Conservation (phyloP, 2,888 invertebrate species). For the Neelides folsomi region DNA sequence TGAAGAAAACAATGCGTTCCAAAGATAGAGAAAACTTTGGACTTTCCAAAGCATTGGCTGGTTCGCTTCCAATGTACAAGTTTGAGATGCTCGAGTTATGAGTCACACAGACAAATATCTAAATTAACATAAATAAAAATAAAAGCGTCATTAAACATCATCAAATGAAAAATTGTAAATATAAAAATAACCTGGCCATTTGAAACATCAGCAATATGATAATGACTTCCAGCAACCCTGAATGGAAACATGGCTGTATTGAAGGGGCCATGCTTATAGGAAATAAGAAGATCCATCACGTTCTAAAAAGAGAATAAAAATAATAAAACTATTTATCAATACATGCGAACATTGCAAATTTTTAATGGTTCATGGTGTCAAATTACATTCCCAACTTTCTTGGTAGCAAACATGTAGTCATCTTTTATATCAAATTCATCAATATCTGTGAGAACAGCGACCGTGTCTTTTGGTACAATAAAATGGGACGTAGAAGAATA, state of each 20-base stretch:
- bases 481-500: slow-evolving; percentile 37
- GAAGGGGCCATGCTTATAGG: slow-evolving; percentile 58
- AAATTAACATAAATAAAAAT: slow-evolving; percentile 31
- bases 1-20: slow-evolving; percentile 66
- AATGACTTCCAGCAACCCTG: slow-evolving; percentile 51
- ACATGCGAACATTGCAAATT: not conserved
- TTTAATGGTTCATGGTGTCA: not conserved
- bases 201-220: slow-evolving; percentile 71
- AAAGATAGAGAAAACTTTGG: slow-evolving; percentile 64
- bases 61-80: slow-evolving; percentile 59
- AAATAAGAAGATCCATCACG: slow-evolving; percentile 54
- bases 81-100: slow-evolving; percentile 59
- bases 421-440: slow-evolving; percentile 70
- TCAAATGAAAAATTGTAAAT: slow-evolving; percentile 71
- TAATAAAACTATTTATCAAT: not conserved
- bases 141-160: slow-evolving; percentile 41
- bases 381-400: slow-evolving; percentile 50
- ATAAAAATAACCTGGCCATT: slow-evolving; percentile 55
- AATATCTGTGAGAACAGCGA: slow-evolving; percentile 51
- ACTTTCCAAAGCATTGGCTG: slow-evolving; percentile 41
- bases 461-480: slow-evolving; percentile 34
- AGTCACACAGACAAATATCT: slow-evolving; percentile 60
- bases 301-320: slow-evolving; percentile 9
- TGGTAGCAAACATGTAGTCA: slow-evolving; percentile 73
- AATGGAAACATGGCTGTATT: slow-evolving; percentile 61